Percentiles rank a stretch among this genome's conserved stretches.
Evolutionary conservation across 2,888 invertebrate genomes (phyloP).

Genomic region (Toxonevra muliebris): DNA sequence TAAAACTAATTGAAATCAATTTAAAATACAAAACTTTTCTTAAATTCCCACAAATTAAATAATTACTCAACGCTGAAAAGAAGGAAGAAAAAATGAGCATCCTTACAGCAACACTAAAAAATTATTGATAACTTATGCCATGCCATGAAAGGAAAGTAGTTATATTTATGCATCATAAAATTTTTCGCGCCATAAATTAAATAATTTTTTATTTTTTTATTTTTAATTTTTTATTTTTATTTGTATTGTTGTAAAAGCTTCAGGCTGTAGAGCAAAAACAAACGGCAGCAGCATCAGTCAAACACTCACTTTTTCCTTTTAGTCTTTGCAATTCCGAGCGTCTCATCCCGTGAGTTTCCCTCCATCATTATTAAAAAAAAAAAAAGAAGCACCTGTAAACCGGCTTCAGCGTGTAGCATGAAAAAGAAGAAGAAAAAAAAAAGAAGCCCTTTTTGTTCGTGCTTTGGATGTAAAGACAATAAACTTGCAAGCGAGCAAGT

Average conservation of each 20-base stretch:
- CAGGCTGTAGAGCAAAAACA: conserved; percentile 46
- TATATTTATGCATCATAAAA: too few relatives aligned
- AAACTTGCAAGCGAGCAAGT: conserved; percentile 2
- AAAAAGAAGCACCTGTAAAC: conserved; percentile 36
- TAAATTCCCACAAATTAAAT: too few relatives aligned
- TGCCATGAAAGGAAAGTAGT: too few relatives aligned
- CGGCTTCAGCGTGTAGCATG: conserved; percentile 10
- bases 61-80: too few relatives aligned
- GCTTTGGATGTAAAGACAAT: background rate
- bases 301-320: conserved; percentile 21
- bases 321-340: conserved; percentile 1
- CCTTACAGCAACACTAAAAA: too few relatives aligned
- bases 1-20: too few relatives aligned
- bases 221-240: too few relatives aligned
- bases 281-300: conserved; percentile 40
- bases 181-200: too few relatives aligned
- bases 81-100: too few relatives aligned
- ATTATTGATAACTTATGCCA: too few relatives aligned
- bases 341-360: background rate
- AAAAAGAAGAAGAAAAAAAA: conserved; percentile 5
- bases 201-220: too few relatives aligned
- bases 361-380: conserved; percentile 11
- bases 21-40: too few relatives aligned
- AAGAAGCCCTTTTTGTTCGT: conserved; percentile 14
- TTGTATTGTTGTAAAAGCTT: conserved; percentile 36